Base-by-base conservation (phyloP, 2,888 invertebrate species). In the Drosophila incognita region DNA sequence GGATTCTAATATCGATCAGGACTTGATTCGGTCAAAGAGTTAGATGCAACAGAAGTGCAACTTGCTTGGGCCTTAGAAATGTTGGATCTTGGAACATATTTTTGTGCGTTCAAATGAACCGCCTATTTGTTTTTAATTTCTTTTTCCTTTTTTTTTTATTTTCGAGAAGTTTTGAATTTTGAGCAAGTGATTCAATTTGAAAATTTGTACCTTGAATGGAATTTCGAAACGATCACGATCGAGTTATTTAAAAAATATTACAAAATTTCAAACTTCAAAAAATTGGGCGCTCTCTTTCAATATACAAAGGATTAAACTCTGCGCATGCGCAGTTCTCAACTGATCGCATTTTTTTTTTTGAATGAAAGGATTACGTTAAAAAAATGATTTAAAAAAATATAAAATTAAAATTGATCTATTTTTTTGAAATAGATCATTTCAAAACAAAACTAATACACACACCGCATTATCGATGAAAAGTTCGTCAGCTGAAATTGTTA, bases 401-500 rank as follows among this genome's bases (percentile, higher is more conserved):
- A 0, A 5, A 15, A 8, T 10, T 49, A 2, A 46, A 24, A 54
- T 36, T 24, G 24, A 18, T 36, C 10, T 36, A 24, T 35, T 33
- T 29, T n/a, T 29, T 11, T 18, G 24, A 11, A n/a, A 46, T 24
- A 52, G 21, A n/a, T 29, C 3, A 59, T 29, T 49, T 52, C 18
- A 53, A 76, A 81, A 77, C 69, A 79, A 83, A 84, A 83, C 82
- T 74, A 81, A 82, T 85, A 90, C 85, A 90, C 90, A 90, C 84
- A 90, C 90, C 90, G 79, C 90, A 90, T 90, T 82, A 82, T 87
- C 78, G 82, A 76, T 79, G 82, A 87, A 89, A 75, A 54, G 36
- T 31, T 62, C 18, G 51, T 29, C 51, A 46, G 24, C 57, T 52
- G n/a, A 60, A 71, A 82, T 74, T 69, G 78, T 62, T 67, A 54